Conservation (phyloP, 2,888 invertebrate genomes). For the Stenoptilia bipunctidactyla region DNA sequence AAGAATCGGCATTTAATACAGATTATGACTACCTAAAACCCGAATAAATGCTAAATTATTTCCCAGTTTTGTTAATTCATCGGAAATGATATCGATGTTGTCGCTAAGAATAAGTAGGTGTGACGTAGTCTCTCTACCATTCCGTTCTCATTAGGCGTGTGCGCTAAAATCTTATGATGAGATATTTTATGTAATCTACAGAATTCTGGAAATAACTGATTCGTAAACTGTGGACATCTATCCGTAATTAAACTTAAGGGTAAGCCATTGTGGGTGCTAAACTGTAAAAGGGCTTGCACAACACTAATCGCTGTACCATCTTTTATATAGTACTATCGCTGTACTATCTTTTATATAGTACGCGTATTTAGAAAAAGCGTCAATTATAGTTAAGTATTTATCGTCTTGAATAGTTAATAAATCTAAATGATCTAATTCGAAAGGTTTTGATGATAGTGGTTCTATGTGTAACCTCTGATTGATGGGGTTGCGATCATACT, state of each 20-base stretch:
- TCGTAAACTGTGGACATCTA: conserved; percentile 13
- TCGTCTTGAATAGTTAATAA: conserved; percentile 8
- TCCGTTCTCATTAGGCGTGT: conserved; percentile 15
- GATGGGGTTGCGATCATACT: conserved; percentile 17
- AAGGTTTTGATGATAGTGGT: conserved; percentile 12
- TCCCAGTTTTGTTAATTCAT: no score
- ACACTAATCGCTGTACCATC: conserved; percentile 12
- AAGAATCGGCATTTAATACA: no score
- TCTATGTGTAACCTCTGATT: conserved; percentile 11
- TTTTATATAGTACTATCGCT: no score
- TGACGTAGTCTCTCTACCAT: not conserved
- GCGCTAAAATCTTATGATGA: conserved; percentile 11
- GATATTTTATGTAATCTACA: conserved; percentile 11
- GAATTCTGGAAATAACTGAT: conserved; percentile 17
- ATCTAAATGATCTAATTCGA: conserved; percentile 16
- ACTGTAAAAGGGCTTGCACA: conserved; percentile 10
- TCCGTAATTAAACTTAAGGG: conserved; percentile 13
- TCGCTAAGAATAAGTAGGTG: not conserved
- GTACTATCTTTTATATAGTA: no score
- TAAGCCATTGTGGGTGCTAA: conserved; percentile 12
- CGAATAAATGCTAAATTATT: no score
- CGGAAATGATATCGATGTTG: no score
- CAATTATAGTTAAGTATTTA: conserved; percentile 12
- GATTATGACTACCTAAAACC: no score
- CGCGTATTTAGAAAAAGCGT: conserved; percentile 8